Conservation (phyloP, 1,140 invertebrate genomes). For the Drosophila orosa region DNA sequence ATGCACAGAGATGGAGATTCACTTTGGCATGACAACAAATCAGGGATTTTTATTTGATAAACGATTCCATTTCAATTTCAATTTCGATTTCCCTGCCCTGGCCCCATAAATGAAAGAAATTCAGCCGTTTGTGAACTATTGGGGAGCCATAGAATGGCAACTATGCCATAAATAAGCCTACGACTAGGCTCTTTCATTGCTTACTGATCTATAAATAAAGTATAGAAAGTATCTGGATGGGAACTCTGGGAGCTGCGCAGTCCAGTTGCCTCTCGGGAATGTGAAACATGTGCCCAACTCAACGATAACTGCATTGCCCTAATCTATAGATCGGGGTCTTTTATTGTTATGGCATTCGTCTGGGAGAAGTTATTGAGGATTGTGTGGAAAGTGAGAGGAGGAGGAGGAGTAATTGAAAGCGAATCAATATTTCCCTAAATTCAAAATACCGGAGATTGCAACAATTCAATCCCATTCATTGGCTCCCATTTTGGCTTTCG, state of each 20-base stretch:
- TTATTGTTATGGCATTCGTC: constrained; percentile 37
- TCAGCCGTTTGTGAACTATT: constrained; percentile 24
- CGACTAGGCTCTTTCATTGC: constrained; percentile 26
- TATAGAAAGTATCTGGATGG: constrained; percentile 24
- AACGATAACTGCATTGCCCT: constrained; percentile 28
- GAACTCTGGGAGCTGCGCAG: constrained; percentile 8
- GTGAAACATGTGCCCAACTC: constrained; percentile 46
- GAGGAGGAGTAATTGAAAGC: not conserved
- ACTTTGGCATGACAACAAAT: constrained; percentile 16
- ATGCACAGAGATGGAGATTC: not conserved
- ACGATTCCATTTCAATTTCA: constrained; percentile 14
- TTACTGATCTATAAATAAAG: constrained; percentile 38
- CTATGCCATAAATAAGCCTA: constrained; percentile 37
- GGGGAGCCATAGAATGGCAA: constrained; percentile 6
- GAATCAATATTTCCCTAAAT: constrained; percentile 21
- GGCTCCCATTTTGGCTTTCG: constrained; percentile 10
- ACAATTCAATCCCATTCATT: constrained; percentile 36
- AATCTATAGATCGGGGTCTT: constrained; percentile 29
- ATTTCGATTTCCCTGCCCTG: constrained; percentile 11
- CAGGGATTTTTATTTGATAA: constrained; percentile 29
- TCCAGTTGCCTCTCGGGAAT: constrained; percentile 25
- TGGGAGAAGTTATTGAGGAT: constrained; percentile 12
- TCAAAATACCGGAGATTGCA: not conserved
- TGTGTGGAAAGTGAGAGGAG: not conserved
- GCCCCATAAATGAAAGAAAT: constrained; percentile 18